Base-by-base conservation (phyloP, 2,888 invertebrate species). In the Rhagium mordax region DNA sequence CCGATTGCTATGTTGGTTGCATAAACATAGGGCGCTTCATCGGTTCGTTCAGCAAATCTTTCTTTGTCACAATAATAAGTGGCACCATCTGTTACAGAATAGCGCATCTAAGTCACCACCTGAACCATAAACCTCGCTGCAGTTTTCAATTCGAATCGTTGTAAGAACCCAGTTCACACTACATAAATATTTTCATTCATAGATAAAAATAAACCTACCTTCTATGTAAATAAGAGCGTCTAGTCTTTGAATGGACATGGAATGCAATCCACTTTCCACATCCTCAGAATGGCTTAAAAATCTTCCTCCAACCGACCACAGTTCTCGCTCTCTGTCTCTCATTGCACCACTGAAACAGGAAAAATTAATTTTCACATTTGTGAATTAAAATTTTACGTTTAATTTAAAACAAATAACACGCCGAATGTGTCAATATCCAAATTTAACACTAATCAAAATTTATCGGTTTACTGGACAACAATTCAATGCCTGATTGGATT, bases 231-330 rank as follows among this genome's bases (percentile, higher is more conserved):
- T 78, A 21, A 86, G 81, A 51, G 84, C 85, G 67, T 86, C 86
- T 72, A 86, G 72, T 64, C 84, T 79, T 65, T 86, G 85, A 70
- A 86, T 84, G 24, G 86, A 85, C 48, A 87, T 71, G 5, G 85
- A 86, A 79, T 86, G 85, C 47, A 85, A 80, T 60, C 85, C 85
- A 64, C 81, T 81, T 77, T 85, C 84, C 70, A 85, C 81, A 66
- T 84, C 82, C 69, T 86, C 87, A 4, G 85, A 84, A 64, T 85
- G 85, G 67, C 85, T 85, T 68, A 85, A 81, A 76, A 87, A 87
- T 64, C 84, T 84, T 13, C 87, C 87, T 60, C 85, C 86, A 18
- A 86, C 80, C 24, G 81, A 83, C 86, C 86, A 86, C 61, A 86
- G 57, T 66, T 85, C 85, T 41, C 84, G 76, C 48, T 85, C 85